Evolutionary conservation across 2,797 vertebrate genomes (phyloP).

Genomic region (Lophotriccus pileatus): DNA sequence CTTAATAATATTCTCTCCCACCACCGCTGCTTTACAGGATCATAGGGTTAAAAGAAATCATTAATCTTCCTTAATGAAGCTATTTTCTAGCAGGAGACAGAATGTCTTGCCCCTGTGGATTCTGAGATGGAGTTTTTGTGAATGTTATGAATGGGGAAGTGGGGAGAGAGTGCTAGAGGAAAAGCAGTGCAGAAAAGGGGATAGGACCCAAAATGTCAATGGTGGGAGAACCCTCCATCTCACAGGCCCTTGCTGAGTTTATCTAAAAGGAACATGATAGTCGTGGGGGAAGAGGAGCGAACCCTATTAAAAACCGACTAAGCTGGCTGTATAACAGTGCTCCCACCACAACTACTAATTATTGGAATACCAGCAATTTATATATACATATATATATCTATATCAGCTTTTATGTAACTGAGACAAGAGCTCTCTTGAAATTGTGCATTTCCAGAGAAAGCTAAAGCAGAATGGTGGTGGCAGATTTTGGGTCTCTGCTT

Average conservation of each 20-base stretch:
- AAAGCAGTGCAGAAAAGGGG: not conserved
- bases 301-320: not conserved
- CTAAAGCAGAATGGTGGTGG: not conserved
- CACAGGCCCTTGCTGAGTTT: not conserved
- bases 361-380: not conserved
- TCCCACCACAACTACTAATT: not conserved
- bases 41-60: constrained; percentile 50
- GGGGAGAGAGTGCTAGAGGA: not conserved
- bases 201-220: not conserved
- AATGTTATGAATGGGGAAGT: not conserved
- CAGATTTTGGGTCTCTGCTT: not conserved
- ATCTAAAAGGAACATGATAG: not conserved
- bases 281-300: not conserved
- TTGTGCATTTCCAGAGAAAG: not conserved
- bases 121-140: constrained; percentile 39
- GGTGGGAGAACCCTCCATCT: not conserved
- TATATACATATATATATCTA: not conserved
- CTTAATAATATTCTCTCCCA: constrained; percentile 24
- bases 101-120: constrained; percentile 48
- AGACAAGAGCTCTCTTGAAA: not conserved
- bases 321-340: not conserved
- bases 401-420: not conserved
- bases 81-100: constrained; percentile 56
- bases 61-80: constrained; percentile 66
- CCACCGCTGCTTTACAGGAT: not conserved